Conservation (phyloP, 2,888 invertebrate genomes). For the Brachylomia viminalis region DNA sequence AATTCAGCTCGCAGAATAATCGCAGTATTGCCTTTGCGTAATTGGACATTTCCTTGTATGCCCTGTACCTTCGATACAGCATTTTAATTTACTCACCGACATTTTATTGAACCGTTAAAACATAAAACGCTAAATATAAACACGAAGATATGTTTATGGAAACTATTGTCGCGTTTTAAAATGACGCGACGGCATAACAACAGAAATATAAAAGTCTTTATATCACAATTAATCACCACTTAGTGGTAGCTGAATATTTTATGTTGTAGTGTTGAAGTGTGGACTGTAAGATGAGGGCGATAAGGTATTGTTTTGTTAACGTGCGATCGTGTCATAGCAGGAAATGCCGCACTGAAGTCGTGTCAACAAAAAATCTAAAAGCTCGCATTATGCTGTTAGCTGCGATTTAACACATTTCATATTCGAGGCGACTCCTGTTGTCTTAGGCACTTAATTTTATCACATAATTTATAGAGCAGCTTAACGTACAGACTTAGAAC, state of each 20-base stretch:
- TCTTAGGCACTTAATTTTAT: slow-evolving; percentile 85
- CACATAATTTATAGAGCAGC: slow-evolving; percentile 70
- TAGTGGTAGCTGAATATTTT: slow-evolving; percentile 74
- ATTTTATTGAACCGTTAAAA: slow-evolving; percentile 55
- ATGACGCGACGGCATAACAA: slow-evolving; percentile 84
- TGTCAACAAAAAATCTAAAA: slow-evolving; percentile 88
- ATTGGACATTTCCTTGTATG: slow-evolving; percentile 85
- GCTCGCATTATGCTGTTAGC: slow-evolving; percentile 88
- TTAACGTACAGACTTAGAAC: slow-evolving; percentile 65
- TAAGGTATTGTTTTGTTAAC: slow-evolving; percentile 70
- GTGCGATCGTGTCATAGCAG: slow-evolving; percentile 76
- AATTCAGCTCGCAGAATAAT: slow-evolving; percentile 87
- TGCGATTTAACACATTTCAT: slow-evolving; percentile 89
- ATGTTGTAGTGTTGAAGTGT: slow-evolving; percentile 60
- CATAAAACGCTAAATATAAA: slow-evolving; percentile 63
- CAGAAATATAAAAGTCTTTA: slow-evolving; percentile 88
- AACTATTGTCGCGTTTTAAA: slow-evolving; percentile 80
- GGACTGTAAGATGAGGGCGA: slow-evolving; percentile 64
- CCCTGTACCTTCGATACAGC: slow-evolving; percentile 63
- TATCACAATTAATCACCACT: slow-evolving; percentile 89
- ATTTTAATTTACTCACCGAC: slow-evolving; percentile 60
- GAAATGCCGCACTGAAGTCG: slow-evolving; percentile 87
- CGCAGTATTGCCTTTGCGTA: slow-evolving; percentile 86
- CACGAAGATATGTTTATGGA: slow-evolving; percentile 73
- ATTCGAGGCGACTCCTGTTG: slow-evolving; percentile 86